phyloP scores from a whole-genome alignment of 1,140 invertebrate species.

The Protaetia brevitarsis region DNA sequence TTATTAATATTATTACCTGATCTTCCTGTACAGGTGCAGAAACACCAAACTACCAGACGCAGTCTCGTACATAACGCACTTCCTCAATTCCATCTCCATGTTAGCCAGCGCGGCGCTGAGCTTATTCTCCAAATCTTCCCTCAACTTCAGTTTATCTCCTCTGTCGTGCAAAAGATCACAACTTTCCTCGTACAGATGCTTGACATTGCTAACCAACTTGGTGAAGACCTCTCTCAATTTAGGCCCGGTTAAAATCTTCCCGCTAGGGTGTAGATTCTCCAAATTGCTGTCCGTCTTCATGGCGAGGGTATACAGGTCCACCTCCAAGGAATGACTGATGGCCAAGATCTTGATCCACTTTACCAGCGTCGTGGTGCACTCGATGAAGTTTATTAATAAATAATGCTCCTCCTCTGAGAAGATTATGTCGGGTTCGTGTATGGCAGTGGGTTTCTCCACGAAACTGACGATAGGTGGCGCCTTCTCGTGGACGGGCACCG shows the following conservation, averaged over 20 bases:
- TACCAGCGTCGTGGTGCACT: conserved; percentile 74
- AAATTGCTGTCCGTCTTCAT: conserved; percentile 69
- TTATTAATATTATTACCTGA: no score
- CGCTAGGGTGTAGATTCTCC: conserved; percentile 79
- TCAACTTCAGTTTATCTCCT: conserved; percentile 59
- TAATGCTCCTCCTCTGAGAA: conserved; percentile 72
- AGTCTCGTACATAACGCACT: conserved; percentile 66
- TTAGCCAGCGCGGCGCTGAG: conserved; percentile 61
- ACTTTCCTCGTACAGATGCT: conserved; percentile 71
- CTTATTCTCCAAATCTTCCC: conserved; percentile 64
- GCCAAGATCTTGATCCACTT: conserved; percentile 77
- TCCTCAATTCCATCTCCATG: conserved; percentile 70
- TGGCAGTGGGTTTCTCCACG: conserved; percentile 40
- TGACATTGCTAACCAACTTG: conserved; percentile 57
- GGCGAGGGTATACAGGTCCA: conserved; percentile 73
- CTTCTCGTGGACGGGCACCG: conserved; percentile 32
- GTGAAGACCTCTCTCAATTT: conserved; percentile 57
- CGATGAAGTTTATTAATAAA: conserved; percentile 74
- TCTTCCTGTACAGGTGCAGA: conserved; percentile 59
- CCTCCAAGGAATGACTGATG: conserved; percentile 40
- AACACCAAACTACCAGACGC: conserved; percentile 61
- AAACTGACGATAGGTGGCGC: conserved; percentile 38
- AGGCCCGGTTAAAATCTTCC: conserved; percentile 73
- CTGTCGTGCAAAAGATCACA: conserved; percentile 68
- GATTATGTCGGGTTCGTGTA: conserved; percentile 49